phyloP scores from a whole-genome alignment of 2,888 invertebrate species.

The Diarsia brunnea region DNA sequence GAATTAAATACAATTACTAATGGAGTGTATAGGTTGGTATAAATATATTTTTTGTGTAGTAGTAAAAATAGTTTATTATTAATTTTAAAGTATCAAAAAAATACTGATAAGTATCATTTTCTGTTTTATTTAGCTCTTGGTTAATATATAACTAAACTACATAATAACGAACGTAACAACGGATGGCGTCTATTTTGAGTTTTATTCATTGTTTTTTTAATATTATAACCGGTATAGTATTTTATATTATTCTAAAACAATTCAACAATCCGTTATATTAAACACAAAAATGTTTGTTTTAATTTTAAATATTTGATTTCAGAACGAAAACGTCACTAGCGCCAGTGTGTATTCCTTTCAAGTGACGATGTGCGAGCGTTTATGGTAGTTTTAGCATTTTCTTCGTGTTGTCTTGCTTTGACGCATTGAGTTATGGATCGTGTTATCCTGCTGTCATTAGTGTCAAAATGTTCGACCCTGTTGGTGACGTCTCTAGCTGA shows the following conservation, averaged over 20 bases:
- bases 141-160: neutral
- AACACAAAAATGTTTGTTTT: neutral
- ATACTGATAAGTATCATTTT: neutral
- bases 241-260: neutral
- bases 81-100: too few relatives aligned
- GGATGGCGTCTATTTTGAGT: neutral
- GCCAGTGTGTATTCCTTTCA: neutral
- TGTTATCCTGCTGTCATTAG: constrained; percentile 36
- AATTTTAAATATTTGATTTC: constrained; percentile 19
- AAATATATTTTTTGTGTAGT: neutral
- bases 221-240: neutral
- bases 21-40: neutral
- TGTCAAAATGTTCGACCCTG: neutral
- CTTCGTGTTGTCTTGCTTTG: neutral
- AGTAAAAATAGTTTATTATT: too few relatives aligned
- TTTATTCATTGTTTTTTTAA: neutral
- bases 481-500: constrained; percentile 26
- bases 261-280: neutral
- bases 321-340: constrained; percentile 36
- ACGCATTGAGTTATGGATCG: neutral
- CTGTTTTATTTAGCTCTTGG: neutral
- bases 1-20: neutral
- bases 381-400: constrained; percentile 18
- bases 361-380: neutral
- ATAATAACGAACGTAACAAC: neutral